A percentile compares a stretch with the other conserved stretches of the same genome.
Evolutionary conservation across 2,888 invertebrate genomes (phyloP).

Genomic region (Tricholauxania praeusta): DNA sequence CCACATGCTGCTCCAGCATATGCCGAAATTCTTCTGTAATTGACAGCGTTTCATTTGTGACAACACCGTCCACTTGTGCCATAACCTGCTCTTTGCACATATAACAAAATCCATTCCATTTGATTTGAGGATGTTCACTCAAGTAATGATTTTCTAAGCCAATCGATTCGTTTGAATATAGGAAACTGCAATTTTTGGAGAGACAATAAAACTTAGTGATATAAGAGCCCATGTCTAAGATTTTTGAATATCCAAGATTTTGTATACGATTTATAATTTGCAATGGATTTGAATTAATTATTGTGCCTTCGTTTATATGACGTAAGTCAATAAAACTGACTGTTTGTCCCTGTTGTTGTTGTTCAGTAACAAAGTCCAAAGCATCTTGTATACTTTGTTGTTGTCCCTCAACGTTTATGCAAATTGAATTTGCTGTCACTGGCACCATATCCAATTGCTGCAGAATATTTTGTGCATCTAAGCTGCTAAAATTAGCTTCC

Average conservation of each 20-base stretch:
- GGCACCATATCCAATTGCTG: slow-evolving; percentile 28
- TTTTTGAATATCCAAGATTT: slow-evolving; percentile 56
- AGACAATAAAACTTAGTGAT: slow-evolving; percentile 59
- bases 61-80: background rate
- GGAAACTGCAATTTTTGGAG: slow-evolving; percentile 59
- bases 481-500: slow-evolving; percentile 46
- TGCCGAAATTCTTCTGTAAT: slow-evolving; percentile 57
- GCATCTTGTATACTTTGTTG: slow-evolving; percentile 54
- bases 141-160: slow-evolving; percentile 62
- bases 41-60: background rate
- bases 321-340: background rate
- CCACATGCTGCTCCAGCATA: slow-evolving; percentile 53
- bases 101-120: slow-evolving; percentile 72
- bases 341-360: slow-evolving; percentile 40
- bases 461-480: slow-evolving; percentile 30
- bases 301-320: background rate
- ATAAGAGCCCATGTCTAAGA: slow-evolving; percentile 12
- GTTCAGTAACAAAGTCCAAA: slow-evolving; percentile 50
- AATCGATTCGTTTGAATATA: slow-evolving; percentile 58
- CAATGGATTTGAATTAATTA: background rate
- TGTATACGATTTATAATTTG: slow-evolving; percentile 49
- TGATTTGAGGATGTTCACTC: slow-evolving; percentile 62
- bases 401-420: slow-evolving; percentile 47
- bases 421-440: slow-evolving; percentile 27
- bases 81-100: slow-evolving; percentile 65